These are phyloP conservation scores for Coregonus suidteri DNA, from an alignment of 2,797 vertebrate genomes.

Conservation along the genomic window DNA sequence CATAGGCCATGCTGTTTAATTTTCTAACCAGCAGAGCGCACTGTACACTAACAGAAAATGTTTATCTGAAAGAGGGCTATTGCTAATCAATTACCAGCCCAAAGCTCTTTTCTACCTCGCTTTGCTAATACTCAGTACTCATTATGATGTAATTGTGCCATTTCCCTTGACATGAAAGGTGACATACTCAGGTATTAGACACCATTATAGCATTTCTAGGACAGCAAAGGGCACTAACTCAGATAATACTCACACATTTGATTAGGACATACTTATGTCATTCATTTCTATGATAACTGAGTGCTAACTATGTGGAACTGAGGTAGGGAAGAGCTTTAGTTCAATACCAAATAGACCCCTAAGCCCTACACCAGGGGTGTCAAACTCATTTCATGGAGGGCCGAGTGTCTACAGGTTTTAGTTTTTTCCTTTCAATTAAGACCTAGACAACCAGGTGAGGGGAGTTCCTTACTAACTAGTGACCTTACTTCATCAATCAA, in stretches of 20 bases:
- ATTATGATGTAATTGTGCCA: neutral
- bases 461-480: too few relatives aligned
- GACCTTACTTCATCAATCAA: too few relatives aligned
- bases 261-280: neutral
- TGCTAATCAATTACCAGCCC: neutral
- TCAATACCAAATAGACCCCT: too few relatives aligned
- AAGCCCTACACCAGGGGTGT: too few relatives aligned
- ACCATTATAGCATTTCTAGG: neutral
- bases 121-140: neutral
- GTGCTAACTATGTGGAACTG: neutral
- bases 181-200: neutral
- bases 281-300: neutral
- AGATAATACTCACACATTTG: neutral
- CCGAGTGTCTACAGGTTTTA: too few relatives aligned
- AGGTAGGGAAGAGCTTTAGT: neutral
- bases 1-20: neutral
- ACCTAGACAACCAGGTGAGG: too few relatives aligned
- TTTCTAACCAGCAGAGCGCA: slow-evolving; percentile 39
- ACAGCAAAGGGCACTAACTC: neutral
- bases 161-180: neutral
- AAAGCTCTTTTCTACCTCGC: neutral
- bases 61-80: neutral
- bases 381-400: too few relatives aligned
- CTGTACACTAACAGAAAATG: slow-evolving; percentile 15
- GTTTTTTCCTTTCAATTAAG: too few relatives aligned